Base-by-base conservation (phyloP, 2,888 invertebrate genomes). In the Punctoribates punctum region DNA sequence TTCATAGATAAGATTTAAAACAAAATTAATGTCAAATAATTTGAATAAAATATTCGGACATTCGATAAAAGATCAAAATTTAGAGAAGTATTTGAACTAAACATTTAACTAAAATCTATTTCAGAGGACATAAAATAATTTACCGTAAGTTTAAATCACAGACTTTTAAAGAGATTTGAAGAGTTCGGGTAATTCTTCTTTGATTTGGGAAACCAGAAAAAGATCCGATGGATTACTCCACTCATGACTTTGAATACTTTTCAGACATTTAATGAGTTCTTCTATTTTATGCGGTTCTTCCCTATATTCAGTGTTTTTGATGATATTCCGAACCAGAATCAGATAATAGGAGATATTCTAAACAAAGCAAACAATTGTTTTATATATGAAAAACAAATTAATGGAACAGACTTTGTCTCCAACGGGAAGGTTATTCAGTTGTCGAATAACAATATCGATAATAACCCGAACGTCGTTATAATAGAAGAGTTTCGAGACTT, bases 381-480 rank as follows among this genome's bases (percentile, higher is more conserved):
- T 2, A 48, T 6, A 73, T 65, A 17, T 20, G 70, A 27, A 73
- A 29, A 75, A 70, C 27, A 51, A n/a, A 38, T 57, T 57, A 48
- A 51, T 42, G 29, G 42, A 48, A 82, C 82, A 78, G 78, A 84
- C 84, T 79, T 82, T 79, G 83, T 96, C 95, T 34, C 93, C 94
- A 6, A 94, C 89, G 62, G 93, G 91, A 78, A 96, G 87, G 84
- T 97, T 96, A 2, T 93, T 90, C 34, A 97, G 87, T 84, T 95
- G 94, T 73, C 96, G 87, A 73, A 94, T 90, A 75, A 96, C 89
- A 82, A 97, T 96, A 83, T 96, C 97, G 78, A 96, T 90, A 77
- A 96, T 88, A 62, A 96, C 96, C 85, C 92, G 93, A 60, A 92
- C 90, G 83, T 97, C 97, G 82, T 96, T 97, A 0, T 95, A 94